These are phyloP conservation scores for Platynereis dumerilii DNA, from an alignment of 2,888 invertebrate genomes.

Conservation along the genomic window DNA sequence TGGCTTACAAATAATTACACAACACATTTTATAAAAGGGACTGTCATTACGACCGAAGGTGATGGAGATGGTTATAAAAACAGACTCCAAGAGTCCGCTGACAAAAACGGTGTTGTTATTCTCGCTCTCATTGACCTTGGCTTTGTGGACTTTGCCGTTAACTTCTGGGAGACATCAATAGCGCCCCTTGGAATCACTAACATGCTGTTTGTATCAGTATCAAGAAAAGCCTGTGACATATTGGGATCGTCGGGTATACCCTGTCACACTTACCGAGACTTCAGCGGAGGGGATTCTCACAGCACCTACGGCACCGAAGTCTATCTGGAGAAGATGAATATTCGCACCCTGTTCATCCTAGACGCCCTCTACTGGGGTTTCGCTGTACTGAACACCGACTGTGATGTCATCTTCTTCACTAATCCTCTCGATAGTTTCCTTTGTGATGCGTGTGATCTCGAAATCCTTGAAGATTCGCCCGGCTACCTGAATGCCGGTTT, in stretches of 20 bases:
- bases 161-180: slow-evolving; percentile 27
- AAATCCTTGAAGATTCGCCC: slow-evolving; percentile 32
- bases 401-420: slow-evolving; percentile 35
- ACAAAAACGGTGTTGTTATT: slow-evolving; percentile 15
- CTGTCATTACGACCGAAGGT: no score
- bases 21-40: no score
- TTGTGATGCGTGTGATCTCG: slow-evolving; percentile 35
- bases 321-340: slow-evolving; percentile 33
- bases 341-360: slow-evolving; percentile 34
- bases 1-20: no score
- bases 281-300: no score
- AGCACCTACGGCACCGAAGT: slow-evolving; percentile 30
- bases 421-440: slow-evolving; percentile 33
- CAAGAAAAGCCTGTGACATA: not conserved
- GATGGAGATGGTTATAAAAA: no score
- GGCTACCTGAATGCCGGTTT: slow-evolving; percentile 1
- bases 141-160: slow-evolving; percentile 28
- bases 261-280: not conserved
- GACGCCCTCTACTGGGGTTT: slow-evolving; percentile 28
- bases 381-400: slow-evolving; percentile 31
- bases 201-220: slow-evolving; percentile 28
- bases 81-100: no score
- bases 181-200: slow-evolving; percentile 23
- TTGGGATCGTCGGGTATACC: not conserved
- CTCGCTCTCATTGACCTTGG: slow-evolving; percentile 21